Percentiles rank a stretch among this genome's conserved stretches.
phyloP scores from a whole-genome alignment of 2,888 invertebrate species.

The Dicyrtoma fusca region DNA sequence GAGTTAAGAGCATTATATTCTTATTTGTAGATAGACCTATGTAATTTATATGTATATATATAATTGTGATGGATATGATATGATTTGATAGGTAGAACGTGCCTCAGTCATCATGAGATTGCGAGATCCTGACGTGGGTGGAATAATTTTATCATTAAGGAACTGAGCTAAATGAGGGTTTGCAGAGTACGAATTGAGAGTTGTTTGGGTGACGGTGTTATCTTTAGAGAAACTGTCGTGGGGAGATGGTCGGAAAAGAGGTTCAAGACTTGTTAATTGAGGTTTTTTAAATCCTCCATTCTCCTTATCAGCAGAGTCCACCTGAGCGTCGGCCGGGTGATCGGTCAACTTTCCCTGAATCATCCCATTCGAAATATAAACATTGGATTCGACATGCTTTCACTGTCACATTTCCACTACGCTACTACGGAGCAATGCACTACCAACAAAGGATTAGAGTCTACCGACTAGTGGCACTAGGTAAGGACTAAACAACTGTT shows the following conservation, averaged over 20 bases:
- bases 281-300: constrained; percentile 58
- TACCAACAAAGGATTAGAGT: no score
- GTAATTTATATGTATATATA: no score
- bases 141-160: constrained; percentile 14
- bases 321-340: background rate
- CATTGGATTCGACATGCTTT: no score
- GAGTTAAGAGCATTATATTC: no score
- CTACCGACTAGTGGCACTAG: no score
- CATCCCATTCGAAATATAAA: no score
- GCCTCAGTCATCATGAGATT: constrained; percentile 23
- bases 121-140: constrained; percentile 13
- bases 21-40: no score
- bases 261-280: constrained; percentile 70
- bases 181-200: background rate
- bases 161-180: background rate
- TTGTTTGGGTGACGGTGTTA: constrained; percentile 32
- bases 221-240: constrained; percentile 61
- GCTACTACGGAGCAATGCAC: no score
- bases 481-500: no score
- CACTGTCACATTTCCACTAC: background rate
- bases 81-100: constrained; percentile 9
- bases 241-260: constrained; percentile 80
- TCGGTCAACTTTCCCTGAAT: no score
- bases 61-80: background rate
- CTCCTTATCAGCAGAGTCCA: background rate